A percentile compares a stretch with the other conserved stretches of the same genome.
Evolutionary conservation across 2,888 invertebrate genomes (phyloP).

Genomic region (Philonicus albiceps): DNA sequence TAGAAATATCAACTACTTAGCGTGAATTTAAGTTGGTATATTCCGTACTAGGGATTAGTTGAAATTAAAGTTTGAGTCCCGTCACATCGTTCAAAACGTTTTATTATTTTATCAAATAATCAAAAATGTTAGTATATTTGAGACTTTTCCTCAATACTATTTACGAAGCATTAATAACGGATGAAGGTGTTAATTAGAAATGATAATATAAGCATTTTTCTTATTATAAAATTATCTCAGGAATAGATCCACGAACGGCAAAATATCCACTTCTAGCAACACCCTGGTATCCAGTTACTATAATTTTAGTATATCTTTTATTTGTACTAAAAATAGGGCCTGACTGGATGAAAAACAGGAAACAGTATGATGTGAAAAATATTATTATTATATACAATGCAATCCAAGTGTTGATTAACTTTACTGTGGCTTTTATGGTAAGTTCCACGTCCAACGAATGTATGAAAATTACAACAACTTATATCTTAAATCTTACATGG

Average conservation of each 20-base stretch:
- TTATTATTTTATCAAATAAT: too few species aligned
- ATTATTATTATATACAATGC: conserved; percentile 74
- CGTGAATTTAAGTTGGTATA: too few species aligned
- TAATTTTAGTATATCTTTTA: conserved; percentile 71
- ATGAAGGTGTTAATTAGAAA: background rate
- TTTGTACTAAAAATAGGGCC: conserved; percentile 79
- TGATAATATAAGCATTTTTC: background rate
- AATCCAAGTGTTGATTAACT: conserved; percentile 64
- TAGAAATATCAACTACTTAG: too few species aligned
- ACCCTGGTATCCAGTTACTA: conserved; percentile 68
- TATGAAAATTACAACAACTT: too few species aligned
- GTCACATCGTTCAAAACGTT: too few species aligned
- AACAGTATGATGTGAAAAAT: conserved; percentile 71
- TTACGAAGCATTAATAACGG: background rate
- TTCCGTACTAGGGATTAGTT: too few species aligned
- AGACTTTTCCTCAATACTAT: too few species aligned
- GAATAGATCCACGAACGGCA: conserved; percentile 65
- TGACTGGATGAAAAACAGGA: conserved; percentile 72
- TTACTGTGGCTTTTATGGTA: background rate
- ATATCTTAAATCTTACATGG: too few species aligned
- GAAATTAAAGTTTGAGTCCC: too few species aligned
- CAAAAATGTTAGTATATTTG: too few species aligned
- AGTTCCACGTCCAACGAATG: background rate
- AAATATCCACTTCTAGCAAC: conserved; percentile 72
- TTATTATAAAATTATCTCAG: background rate